Percentiles rank a stretch among this genome's conserved stretches.
These are phyloP conservation scores for Cherax quadricarinatus DNA, from an alignment of 1,140 invertebrate genomes.

Conservation along the genomic window DNA sequence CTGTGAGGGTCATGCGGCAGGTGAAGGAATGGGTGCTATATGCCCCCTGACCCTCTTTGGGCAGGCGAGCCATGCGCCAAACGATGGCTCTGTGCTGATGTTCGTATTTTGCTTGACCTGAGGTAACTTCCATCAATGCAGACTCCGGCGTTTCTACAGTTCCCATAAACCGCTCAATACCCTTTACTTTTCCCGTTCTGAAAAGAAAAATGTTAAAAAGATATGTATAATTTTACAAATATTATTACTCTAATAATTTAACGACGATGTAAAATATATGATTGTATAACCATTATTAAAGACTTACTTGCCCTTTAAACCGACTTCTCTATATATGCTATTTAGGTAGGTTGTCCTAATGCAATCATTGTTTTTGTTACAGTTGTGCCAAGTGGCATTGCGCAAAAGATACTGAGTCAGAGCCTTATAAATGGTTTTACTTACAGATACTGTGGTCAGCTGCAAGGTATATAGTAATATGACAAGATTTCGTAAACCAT, in stretches of 20 bases:
- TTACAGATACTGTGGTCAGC: too few relatives aligned
- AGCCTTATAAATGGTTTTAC: too few relatives aligned
- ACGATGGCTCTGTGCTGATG: constrained; percentile 98
- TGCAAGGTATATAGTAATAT: too few relatives aligned
- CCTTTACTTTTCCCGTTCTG: constrained; percentile 94
- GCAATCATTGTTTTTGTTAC: too few relatives aligned
- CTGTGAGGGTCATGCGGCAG: constrained; percentile 94
- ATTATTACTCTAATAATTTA: too few relatives aligned
- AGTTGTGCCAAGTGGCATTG: too few relatives aligned
- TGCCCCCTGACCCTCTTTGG: constrained; percentile 97
- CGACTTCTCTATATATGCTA: not conserved
- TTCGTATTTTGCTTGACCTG: constrained; percentile 99
- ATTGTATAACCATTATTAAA: not conserved
- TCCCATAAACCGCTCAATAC: constrained; percentile 95
- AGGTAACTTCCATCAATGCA: constrained; percentile 97
- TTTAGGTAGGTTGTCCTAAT: not conserved
- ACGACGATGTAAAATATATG: not conserved
- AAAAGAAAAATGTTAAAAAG: constrained; percentile 45
- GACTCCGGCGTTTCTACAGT: constrained; percentile 93
- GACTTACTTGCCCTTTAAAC: not conserved
- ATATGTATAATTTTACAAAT: too few relatives aligned
- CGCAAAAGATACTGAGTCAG: too few relatives aligned
- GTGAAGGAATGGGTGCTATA: constrained; percentile 97
- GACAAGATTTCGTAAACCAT: too few relatives aligned
- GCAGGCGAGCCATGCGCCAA: constrained; percentile 97